These are phyloP conservation scores for Mycetomoellerius zeteki DNA, from an alignment of 1,140 invertebrate genomes.

Conservation along the genomic window DNA sequence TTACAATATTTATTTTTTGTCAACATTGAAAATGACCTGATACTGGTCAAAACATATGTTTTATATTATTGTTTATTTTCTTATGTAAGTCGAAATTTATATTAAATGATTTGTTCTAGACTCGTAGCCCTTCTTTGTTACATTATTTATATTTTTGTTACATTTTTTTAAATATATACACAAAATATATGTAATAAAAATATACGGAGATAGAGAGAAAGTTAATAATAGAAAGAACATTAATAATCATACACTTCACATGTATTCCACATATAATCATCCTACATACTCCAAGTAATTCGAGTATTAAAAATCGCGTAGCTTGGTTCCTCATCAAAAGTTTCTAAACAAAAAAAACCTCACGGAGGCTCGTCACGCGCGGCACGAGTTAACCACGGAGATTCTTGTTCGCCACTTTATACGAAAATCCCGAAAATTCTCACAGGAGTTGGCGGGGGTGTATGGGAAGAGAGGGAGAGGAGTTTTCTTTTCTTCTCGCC, in stretches of 20 bases:
- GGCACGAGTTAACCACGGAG: slow-evolving; percentile 3
- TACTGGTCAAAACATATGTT: too few species aligned
- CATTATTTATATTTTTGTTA: too few species aligned
- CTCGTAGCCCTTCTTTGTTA: too few species aligned
- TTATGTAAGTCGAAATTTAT: too few species aligned
- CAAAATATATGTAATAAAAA: neutral
- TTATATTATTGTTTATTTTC: too few species aligned
- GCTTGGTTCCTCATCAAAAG: slow-evolving; percentile 18
- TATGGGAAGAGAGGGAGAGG: neutral
- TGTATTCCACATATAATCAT: too few species aligned
- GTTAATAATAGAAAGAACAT: too few species aligned
- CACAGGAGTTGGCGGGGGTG: neutral
- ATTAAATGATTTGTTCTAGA: too few species aligned
- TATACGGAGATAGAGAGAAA: neutral
- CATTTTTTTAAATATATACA: too few species aligned
- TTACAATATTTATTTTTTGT: too few species aligned
- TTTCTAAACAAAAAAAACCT: slow-evolving; percentile 6
- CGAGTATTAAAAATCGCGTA: neutral
- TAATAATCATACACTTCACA: neutral
- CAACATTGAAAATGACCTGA: too few species aligned
- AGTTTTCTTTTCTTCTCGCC: slow-evolving; percentile 36
- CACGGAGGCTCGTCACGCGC: slow-evolving; percentile 6
- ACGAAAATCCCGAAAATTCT: slow-evolving; percentile 51
- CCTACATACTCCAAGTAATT: neutral
- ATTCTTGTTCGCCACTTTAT: slow-evolving; percentile 40